Conservation (phyloP, 2,888 invertebrate species). For the Nymphalis polychloros region DNA sequence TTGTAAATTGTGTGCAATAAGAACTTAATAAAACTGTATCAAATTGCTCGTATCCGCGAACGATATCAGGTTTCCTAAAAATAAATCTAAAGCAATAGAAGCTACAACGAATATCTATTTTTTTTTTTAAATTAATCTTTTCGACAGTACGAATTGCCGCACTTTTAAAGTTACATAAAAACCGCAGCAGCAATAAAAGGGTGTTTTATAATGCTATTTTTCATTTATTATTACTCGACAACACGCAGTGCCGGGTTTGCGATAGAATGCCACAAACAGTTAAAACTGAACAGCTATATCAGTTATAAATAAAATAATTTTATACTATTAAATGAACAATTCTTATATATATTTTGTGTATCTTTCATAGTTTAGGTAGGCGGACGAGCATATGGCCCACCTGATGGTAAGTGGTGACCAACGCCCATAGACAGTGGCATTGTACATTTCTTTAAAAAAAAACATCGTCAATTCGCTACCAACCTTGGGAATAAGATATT, state of each 20-base stretch:
- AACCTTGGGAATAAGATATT: too few species aligned
- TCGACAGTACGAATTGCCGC: conserved; percentile 19
- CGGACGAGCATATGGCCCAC: neutral
- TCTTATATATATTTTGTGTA: too few species aligned
- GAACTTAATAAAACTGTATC: too few species aligned
- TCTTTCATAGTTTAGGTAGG: too few species aligned
- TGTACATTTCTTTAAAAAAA: too few species aligned
- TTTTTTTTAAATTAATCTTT: conserved; percentile 26
- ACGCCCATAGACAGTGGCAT: too few species aligned
- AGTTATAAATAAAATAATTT: neutral
- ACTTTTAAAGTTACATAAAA: conserved; percentile 29
- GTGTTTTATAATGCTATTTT: conserved; percentile 41
- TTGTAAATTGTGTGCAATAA: too few species aligned
- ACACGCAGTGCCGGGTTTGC: conserved; percentile 36
- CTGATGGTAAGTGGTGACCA: neutral
- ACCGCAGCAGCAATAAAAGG: conserved; percentile 37
- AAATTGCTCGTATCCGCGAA: too few species aligned
- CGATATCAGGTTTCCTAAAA: neutral
- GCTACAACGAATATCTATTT: neutral
- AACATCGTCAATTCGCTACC: too few species aligned
- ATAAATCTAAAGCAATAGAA: neutral
- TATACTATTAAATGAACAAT: too few species aligned
- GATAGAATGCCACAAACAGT: conserved; percentile 2
- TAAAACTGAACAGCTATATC: neutral
- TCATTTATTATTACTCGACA: conserved; percentile 42